Base-by-base conservation (phyloP, 2,888 invertebrate species). In the Ormyrus thymus region DNA sequence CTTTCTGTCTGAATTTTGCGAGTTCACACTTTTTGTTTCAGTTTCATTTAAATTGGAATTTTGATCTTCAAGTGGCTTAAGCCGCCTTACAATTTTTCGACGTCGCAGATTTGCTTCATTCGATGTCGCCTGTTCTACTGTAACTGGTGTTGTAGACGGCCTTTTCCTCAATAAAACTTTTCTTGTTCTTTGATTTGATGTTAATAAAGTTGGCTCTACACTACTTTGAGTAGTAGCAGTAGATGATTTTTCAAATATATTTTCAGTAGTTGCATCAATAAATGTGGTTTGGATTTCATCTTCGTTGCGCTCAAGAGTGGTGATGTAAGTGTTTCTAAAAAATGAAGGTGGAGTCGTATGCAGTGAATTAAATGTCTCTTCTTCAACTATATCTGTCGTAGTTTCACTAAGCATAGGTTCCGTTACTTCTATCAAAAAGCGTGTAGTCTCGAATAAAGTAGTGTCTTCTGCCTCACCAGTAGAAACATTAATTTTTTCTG, bases 21-120 rank as follows among this genome's bases (percentile, higher is more conserved):
- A 29, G 10, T 15, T 45, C 56, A 7, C 11, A 45, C 61, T 65
- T 11, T 48, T 77, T 50, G 48, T 55, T 78, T 83, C 77, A 9
- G 64, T 69, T 43, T 75, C 15, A 70, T 66, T 15, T 6, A 11
- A 50, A 64, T 79, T 78, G n/a, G 76, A 69, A 43, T 61, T 76
- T 56, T 73, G n/a, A 43, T 79, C 79, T 6, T 70, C 46, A 58
- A 82, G 71, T 0, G 86, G 85, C 50, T 88, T 84, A 48, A 89
- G 66, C 8, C 88, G 86, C 80, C 85, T 85, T 15, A 88, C 79
- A 48, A 89, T 80, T 82, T 87, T 89, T 29, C 86, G 85, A 68
- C 84, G 84, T 43, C 86, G 84, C 13, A 7, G n/a, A 62, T 73
- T 71, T 59, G 65, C 6, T 48, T 68, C 45, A 64, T 62, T 53